Evolutionary conservation across 2,113 vertebrate genomes (phyloP), one percentile per base, ranked within the genome.

Genomic region (Piprites chloris): DNA sequence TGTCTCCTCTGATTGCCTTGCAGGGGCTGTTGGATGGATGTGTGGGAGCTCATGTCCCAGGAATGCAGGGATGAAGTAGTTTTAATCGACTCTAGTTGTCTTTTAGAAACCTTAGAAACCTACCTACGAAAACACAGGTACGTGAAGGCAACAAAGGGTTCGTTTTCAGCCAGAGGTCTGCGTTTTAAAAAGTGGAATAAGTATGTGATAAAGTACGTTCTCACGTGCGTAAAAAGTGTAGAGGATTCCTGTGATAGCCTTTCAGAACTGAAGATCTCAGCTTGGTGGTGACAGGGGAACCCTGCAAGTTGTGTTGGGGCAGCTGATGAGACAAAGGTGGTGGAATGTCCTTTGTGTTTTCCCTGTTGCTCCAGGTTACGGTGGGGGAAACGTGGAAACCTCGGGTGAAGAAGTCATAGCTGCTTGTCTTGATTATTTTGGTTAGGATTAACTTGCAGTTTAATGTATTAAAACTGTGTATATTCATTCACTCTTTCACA

Each of bases 41-140:
- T 99, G 69, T 99, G 99, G 99, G 99, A 99, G 96, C 98, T 99
- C 71, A 99, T 99, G 99, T 99, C 99, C 95, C 99, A 99, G 96
- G 99, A 99, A 95, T 99, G 99, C 98, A 98, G 99, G 89, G 99
- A 99, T 89, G 99, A 99, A 97, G 99, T 99, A 77, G 99, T 99
- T 97, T 97, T 99, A 96, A 99, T 99, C 32, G 99, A 99, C 94
- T 99, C 98, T 14, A 98, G 98, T 88, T 99, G 99, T 96, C 99
- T 99, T 75, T 97, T 99, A 90, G 99, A 99, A 98, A 99, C 99
- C 1, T 97, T 99, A 97, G 99, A 99, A 98, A 99, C 98, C 1
- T 99, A 99, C 92, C 98, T 99, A 81, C 98, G 98, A 46, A 99
- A 99, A 97, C 99, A 99, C 98, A 99, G 99, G 99, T 99, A 96